Base-by-base conservation (phyloP, 2,797 vertebrate species). In the Sternotherus odoratus region DNA sequence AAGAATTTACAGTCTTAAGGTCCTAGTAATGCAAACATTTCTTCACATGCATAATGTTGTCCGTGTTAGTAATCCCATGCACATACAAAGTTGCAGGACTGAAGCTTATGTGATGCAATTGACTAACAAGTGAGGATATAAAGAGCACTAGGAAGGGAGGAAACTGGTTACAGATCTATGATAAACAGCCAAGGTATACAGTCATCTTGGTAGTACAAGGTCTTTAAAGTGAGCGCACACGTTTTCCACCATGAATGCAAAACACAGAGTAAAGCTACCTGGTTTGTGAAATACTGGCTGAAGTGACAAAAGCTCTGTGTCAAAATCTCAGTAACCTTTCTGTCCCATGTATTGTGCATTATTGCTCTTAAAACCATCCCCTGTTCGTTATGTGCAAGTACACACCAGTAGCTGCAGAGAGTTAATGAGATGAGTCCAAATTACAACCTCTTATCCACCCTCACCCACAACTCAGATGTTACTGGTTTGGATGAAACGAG, bases 161-260 rank as follows among this genome's bases (percentile, higher is more conserved):
- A 85, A 80, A 75, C 78, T 75, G 5, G 48, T 48, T 28, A 30
- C 77, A 60, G 21, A 79, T 79, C 94, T 92, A 75, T 87, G 85
- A 23, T 63, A 28, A n/a, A 54, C 24, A 15, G 30, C 12, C 12
- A 63, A 0, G 0, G 12, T 23, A 50, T 36, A 63, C 66, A 69
- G 77, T 80, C 43, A 60, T 15, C 6, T 3, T 60, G 75, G 19
- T 16, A 48, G 24, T 12, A 33, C 15, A 16, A 7, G 13, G 33
- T 81, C 86, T 77, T 79, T 66, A 19, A 60, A 2, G 33, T 3
- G 26, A 66, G 33, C 46, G 57, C 0, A 0, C 15, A 51, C 43
- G 9, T 43, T 43, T 36, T 6, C 0, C 19, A 19, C 4, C 24
- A 36, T 51, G 54, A 86, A 19, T 17, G 23, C 17, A 81, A 69